A percentile compares a stretch with the other conserved stretches of the same genome.
Evolutionary conservation across 2,113 vertebrate species (phyloP).

Genomic region (Cichladusa arquata): DNA sequence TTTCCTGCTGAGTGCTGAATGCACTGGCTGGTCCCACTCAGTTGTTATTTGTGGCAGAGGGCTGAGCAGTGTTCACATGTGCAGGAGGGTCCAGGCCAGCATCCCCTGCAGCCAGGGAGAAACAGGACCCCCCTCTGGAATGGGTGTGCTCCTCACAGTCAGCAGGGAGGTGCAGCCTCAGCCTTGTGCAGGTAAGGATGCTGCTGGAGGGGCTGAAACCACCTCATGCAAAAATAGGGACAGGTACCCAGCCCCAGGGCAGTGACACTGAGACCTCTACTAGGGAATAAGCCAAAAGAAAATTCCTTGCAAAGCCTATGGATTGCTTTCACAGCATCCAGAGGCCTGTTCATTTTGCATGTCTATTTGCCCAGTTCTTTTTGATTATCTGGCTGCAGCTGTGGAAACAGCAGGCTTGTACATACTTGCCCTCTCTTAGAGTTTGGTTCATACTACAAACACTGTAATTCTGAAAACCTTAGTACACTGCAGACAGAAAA

Average conservation of each 20-base stretch:
- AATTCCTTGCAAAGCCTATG: background rate
- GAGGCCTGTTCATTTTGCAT: background rate
- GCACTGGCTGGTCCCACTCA: background rate
- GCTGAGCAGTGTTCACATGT: background rate
- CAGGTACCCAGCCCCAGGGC: background rate
- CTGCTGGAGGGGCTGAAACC: background rate
- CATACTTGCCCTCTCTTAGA: background rate
- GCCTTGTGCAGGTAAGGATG: background rate
- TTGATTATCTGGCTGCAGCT: background rate
- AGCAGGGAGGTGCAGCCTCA: background rate
- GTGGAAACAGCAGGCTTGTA: background rate
- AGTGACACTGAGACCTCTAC: background rate
- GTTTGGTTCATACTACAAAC: background rate
- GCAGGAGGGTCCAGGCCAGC: background rate
- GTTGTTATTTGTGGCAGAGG: background rate
- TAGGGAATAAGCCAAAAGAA: background rate
- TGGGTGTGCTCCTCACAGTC: background rate
- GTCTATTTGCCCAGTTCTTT: background rate
- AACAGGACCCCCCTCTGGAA: background rate
- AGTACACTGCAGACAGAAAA: background rate
- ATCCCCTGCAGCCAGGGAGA: background rate
- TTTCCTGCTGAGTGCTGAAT: background rate
- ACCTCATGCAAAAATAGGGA: background rate
- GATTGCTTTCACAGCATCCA: background rate
- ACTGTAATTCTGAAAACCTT: background rate